Conservation (phyloP, 2,113 vertebrate species). For the Nannobrachium achirus region DNA sequence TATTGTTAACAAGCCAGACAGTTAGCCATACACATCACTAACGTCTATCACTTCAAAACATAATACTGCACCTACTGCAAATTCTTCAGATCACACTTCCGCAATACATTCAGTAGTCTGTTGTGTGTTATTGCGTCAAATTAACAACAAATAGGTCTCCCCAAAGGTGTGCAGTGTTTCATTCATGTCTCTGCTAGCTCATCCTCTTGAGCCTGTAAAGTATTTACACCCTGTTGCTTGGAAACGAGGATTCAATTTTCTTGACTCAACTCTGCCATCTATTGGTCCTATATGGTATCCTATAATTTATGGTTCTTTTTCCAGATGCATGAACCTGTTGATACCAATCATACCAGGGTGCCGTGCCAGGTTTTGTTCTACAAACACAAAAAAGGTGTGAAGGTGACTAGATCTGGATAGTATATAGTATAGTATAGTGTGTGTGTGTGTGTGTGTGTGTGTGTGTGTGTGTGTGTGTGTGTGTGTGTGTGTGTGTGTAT, state of each 20-base stretch:
- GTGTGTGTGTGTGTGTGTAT: no score
- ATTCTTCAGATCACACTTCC: background rate
- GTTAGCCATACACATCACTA: no score
- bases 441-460: no score
- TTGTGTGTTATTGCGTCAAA: background rate
- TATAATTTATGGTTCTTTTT: no score
- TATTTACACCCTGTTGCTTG: constrained; percentile 75
- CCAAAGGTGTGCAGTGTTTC: constrained; percentile 1
- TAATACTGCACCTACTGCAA: background rate
- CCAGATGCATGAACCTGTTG: no score
- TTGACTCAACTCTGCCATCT: constrained; percentile 30
- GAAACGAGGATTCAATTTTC: constrained; percentile 49
- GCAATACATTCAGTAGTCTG: background rate
- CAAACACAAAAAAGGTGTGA: no score
- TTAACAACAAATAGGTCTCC: constrained; percentile 1
- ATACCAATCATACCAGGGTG: no score
- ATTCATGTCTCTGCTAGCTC: constrained; percentile 41
- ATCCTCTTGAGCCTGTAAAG: background rate
- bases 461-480: no score
- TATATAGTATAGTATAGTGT: no score
- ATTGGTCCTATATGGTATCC: constrained; percentile 16
- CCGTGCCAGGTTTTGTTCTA: no score
- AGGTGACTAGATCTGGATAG: no score
- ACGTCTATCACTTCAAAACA: background rate
- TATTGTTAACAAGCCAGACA: constrained; percentile 1